phyloP scores from a whole-genome alignment of 2,113 vertebrate species.

The Paralichthys olivaceus region DNA sequence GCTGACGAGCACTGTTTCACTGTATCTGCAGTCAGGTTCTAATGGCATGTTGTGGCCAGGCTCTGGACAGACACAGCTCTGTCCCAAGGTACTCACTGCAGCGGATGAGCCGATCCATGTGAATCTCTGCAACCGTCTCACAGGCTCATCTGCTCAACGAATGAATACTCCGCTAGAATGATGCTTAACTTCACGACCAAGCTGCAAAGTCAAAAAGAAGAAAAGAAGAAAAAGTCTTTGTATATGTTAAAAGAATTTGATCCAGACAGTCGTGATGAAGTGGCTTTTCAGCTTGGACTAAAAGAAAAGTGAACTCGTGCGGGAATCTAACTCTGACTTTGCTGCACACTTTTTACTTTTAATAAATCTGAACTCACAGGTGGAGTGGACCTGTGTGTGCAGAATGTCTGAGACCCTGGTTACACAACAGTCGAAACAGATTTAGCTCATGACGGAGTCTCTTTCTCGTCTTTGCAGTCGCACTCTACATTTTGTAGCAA shows the following conservation, averaged over 20 bases:
- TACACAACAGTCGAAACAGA: slow-evolving; percentile 17
- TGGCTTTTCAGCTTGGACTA: slow-evolving; percentile 62
- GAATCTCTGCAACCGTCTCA: slow-evolving; percentile 61
- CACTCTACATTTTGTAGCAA: no score
- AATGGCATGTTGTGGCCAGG: slow-evolving; percentile 72
- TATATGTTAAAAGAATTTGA: neutral
- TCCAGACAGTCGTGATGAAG: neutral
- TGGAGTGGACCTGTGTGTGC: slow-evolving; percentile 30
- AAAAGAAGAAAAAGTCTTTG: neutral
- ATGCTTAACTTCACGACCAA: slow-evolving; percentile 19
- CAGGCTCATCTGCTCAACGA: slow-evolving; percentile 71
- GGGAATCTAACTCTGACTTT: slow-evolving; percentile 18
- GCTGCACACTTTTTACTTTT: neutral
- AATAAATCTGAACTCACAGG: slow-evolving; percentile 17
- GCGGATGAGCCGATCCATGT: slow-evolving; percentile 66
- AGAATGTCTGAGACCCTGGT: slow-evolving; percentile 54
- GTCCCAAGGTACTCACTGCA: slow-evolving; percentile 75
- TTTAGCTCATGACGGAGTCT: neutral
- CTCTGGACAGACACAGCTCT: slow-evolving; percentile 70
- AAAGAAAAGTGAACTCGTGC: slow-evolving; percentile 13
- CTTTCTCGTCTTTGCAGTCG: neutral
- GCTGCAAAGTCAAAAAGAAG: slow-evolving; percentile 59
- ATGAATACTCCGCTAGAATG: slow-evolving; percentile 24
- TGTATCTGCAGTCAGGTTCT: slow-evolving; percentile 72
- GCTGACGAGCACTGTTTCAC: slow-evolving; percentile 57